Base-by-base conservation (phyloP, 2,113 vertebrate genomes). In the Pristiophorus japonicus region DNA sequence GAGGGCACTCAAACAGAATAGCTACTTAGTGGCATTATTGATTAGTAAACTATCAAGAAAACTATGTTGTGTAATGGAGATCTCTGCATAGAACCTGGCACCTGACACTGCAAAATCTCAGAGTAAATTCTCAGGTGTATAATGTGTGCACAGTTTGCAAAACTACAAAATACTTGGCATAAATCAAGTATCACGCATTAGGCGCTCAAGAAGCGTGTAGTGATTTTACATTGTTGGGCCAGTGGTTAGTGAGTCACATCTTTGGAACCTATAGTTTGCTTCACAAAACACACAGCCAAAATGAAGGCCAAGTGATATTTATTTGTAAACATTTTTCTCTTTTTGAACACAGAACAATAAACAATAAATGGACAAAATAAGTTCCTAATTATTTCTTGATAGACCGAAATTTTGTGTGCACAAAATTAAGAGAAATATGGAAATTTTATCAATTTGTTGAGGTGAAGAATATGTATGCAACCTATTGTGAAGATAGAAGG, bases 31-130 rank as follows among this genome's bases (percentile, higher is more conserved):
- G 87, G 4, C 38, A 70, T 70, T 94, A 2, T 90, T 70, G 93
- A 70, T 94, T 67, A 67, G 92, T 70, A 94, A 67, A 27, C 38
- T 70, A 27, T 70, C 18, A 94, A 94, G 93, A 51, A 94, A 94
- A 51, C 42, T 2, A 34, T 51, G 62, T 65, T 63, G 66, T 51
- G 42, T 70, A 94, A 70, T 94, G 27, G 66, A 67, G 42, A 47
- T 94, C 42, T 18, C 47, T 94, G 62, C 91, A 73, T 27, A 51
- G 66, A 94, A 70, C 22, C 24, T 70, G 42, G 42, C 65, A 70
- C 42, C 47, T 94, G 66, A 94, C 90, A 51, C 38, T 94, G 27
- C 93, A 70, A 30, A 47, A 51, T 94, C 45, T 94, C 66, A 45
- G 51, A 73, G 63, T 27, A 70, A 27, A 47, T 94, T 94, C 42